Conservation (phyloP, 2,113 vertebrate species). For the Anoura caudifer region DNA sequence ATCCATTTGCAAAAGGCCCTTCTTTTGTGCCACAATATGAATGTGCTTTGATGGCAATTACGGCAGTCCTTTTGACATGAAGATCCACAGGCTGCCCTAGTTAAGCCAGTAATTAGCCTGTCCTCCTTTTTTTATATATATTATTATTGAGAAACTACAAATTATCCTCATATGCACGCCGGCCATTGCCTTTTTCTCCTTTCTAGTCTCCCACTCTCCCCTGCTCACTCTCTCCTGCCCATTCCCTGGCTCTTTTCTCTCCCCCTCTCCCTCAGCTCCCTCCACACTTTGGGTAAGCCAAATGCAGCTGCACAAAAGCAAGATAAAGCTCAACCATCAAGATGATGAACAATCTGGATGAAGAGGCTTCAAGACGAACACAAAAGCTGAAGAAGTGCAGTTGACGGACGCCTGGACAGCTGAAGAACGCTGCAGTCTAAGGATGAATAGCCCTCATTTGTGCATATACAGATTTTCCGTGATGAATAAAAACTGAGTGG, state of each 20-base stretch:
- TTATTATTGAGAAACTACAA: conserved; percentile 95
- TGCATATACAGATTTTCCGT: conserved; percentile 93
- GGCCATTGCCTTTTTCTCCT: conserved; percentile 86
- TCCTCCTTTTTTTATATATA: conserved; percentile 88
- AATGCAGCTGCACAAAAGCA: conserved; percentile 93
- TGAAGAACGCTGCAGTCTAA: conserved; percentile 88
- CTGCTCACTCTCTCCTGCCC: conserved; percentile 71
- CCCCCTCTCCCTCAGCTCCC: conserved; percentile 83
- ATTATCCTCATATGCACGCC: conserved; percentile 94
- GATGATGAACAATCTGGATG: conserved; percentile 96
- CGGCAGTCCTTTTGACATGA: conserved; percentile 98
- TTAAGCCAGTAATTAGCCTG: conserved; percentile 99
- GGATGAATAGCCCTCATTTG: conserved; percentile 95
- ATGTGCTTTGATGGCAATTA: conserved; percentile 99
- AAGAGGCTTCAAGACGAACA: conserved; percentile 91
- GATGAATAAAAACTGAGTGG: conserved; percentile 86
- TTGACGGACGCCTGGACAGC: conserved; percentile 88
- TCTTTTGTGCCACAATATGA: conserved; percentile 97
- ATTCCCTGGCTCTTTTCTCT: conserved; percentile 69
- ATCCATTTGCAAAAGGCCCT: conserved; percentile 94
- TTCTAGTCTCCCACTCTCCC: conserved; percentile 64
- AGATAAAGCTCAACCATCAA: conserved; percentile 94
- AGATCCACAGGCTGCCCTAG: conserved; percentile 97
- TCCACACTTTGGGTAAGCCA: conserved; percentile 89
- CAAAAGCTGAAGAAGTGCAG: conserved; percentile 91